Evolutionary conservation across 2,888 invertebrate species (phyloP), one percentile per base, ranked within the genome.

Genomic region (Clusia tigrina): DNA sequence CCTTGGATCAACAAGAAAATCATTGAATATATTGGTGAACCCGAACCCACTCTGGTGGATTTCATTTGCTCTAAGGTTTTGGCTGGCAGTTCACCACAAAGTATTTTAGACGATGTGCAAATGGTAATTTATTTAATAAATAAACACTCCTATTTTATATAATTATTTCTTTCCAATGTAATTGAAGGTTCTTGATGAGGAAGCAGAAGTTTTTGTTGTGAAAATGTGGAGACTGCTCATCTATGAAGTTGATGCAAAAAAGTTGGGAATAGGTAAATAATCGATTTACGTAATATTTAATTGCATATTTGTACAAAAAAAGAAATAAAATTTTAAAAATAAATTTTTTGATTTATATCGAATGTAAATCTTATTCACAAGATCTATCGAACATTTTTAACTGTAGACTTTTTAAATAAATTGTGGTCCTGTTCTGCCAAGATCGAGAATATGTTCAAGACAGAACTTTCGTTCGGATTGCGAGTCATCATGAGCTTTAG

Each of bases 1-100:
- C 98, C 99, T 53, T 99, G 99, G 99, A 97, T 99, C 75, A 97
- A 97, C 85, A 99, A 98, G 86, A 99, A 99, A 86, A 98, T 99
- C 63, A 93, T 97, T 69, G 98, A 99, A 85, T 99, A 98, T 85
- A 98, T 99, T 81, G 98, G 99, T 38, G 99, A 99, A 85, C 98
- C 98, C 18, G 99, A 99, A 84, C 95, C 95, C 26, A 96, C 97
- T 15, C 86, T 99, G 59, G 96, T 98, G n/a, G 98, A 98, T 86
- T 99, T 99, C 86, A 98, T 99, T 81, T 98, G 98, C 86, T 95
- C 96, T 78, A 98, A 98, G 87, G 95, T 99, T 71, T 87, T 96
- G 83, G 94, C 94, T 18, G 94, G 96, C 67, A 94, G 94, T 77
- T 90, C 93, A 71, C 98, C 99, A 42, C 93, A 95, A 84, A 91